Evolutionary conservation across 1,140 invertebrate genomes (phyloP), one percentile per base, ranked within the genome.

Genomic region (Lepidurus apus): DNA sequence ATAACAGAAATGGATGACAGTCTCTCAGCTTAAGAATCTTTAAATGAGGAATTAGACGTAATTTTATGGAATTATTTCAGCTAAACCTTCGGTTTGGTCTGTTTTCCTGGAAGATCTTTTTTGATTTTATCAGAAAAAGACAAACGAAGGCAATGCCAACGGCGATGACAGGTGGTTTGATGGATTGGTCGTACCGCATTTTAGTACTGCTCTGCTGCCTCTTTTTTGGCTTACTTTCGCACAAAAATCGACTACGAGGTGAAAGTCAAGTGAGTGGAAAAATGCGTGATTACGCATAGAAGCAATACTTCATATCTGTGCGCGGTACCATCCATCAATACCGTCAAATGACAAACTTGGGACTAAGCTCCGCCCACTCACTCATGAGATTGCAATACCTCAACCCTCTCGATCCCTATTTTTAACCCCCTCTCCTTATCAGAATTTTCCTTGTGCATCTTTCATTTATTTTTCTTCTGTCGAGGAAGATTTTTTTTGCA

Each of bases 211-310:
- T 47, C 45, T 10, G 17, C 10, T 65, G 53, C 17, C 34, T 34
- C 34, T 34, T 34, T 65, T 65, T 65, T 21, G 53, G 17, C 21
- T n/a, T 7, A 65, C 9, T 65, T 65, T 65, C 53, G 53, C 53
- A 65, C 53, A 7, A 65, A 34, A 34, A 34, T 34, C 34, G 13
- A 65, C 53, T 65, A 7, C 53, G 53, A 11, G n/a, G 0, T 21
- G 13, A 65, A 65, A 65, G n/a, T 65, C 53, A 65, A 65, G 8
- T 21, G 8, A 65, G 53, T 65, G 53, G 53, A 11, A 65, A 65
- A 65, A 65, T 65, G 53, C 13, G 13, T 65, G 53, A 65, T 65
- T 65, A 65, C 53, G 53, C 53, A 65, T 65, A 65, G 21, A 21
- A 21, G 53, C 17, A 34, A 34, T 34, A 34, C 34, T 34, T 1